A percentile compares a stretch with the other conserved stretches of the same genome.
Conservation (phyloP, 64 coral and sea anemone genomes). For the Montipora sp. region DNA sequence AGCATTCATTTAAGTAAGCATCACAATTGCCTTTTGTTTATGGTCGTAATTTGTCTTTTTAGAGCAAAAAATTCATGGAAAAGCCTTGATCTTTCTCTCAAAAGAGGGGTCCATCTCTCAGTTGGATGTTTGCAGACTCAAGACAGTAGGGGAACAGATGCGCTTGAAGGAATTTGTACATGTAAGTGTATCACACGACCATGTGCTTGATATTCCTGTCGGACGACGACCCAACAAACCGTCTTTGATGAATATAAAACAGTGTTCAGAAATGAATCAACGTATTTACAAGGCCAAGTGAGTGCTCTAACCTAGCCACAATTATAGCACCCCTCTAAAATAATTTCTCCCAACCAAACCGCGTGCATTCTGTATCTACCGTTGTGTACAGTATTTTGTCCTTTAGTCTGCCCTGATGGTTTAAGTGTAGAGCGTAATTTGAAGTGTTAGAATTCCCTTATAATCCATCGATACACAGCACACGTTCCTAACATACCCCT, state of each 20-base stretch:
- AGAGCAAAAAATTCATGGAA: not conserved
- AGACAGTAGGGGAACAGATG: slow-evolving; percentile 32
- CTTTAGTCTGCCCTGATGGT: too few relatives aligned
- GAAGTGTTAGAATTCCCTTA: too few relatives aligned
- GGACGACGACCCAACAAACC: slow-evolving; percentile 6
- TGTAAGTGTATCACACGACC: not conserved
- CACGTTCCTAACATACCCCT: too few relatives aligned
- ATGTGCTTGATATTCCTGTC: not conserved
- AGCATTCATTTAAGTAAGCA: too few relatives aligned
- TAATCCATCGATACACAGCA: too few relatives aligned
- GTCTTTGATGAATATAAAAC: not conserved
- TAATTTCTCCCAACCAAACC: too few relatives aligned
- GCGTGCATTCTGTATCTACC: too few relatives aligned
- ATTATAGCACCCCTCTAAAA: not conserved
- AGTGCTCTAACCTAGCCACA: not conserved
- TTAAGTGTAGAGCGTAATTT: too few relatives aligned
- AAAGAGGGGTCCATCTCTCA: slow-evolving; percentile 22
- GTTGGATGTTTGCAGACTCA: slow-evolving; percentile 33
- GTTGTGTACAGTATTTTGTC: too few relatives aligned
- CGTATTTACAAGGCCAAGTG: slow-evolving; percentile 48
- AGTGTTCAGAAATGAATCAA: slow-evolving; percentile 12
- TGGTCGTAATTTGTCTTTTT: too few relatives aligned
- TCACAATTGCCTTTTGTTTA: too few relatives aligned
- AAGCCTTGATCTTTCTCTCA: slow-evolving; percentile 23
- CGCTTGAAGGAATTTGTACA: not conserved